Percentiles rank a stretch among this genome's conserved stretches.
phyloP scores from a whole-genome alignment of 92 coral and sea anemone genomes.

The Porites divaricata region DNA sequence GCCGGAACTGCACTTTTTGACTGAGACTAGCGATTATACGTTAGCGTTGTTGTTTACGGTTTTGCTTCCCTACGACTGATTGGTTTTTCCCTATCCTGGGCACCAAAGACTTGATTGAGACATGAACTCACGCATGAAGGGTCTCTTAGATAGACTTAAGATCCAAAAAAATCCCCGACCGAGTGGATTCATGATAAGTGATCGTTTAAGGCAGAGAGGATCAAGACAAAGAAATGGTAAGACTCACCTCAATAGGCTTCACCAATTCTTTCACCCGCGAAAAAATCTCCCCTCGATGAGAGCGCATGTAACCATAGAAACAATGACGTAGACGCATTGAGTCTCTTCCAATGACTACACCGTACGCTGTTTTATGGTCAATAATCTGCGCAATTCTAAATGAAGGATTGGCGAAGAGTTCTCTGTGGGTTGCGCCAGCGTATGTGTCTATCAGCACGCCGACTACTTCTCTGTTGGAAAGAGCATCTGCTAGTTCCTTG shows the following conservation, averaged over 20 bases:
- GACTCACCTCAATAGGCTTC: conserved; percentile 47
- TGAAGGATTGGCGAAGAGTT: conserved; percentile 57
- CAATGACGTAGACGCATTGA: conserved; percentile 68
- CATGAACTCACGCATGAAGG: neutral
- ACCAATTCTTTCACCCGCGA: conserved; percentile 51
- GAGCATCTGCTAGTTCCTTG: conserved; percentile 53
- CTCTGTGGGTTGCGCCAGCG: conserved; percentile 60
- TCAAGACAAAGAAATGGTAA: too few relatives aligned
- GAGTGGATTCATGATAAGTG: too few relatives aligned
- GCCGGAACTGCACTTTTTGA: neutral
- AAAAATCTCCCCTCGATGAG: conserved; percentile 50
- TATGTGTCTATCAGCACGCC: conserved; percentile 67
- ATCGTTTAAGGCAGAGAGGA: too few relatives aligned
- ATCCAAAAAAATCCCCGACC: too few relatives aligned
- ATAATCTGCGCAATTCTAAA: conserved; percentile 54
- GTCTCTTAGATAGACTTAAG: too few relatives aligned
- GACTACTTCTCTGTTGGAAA: conserved; percentile 43
- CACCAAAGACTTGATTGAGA: neutral
- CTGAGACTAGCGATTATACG: neutral
- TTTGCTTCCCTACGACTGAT: neutral
- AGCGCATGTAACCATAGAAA: conserved; percentile 51
- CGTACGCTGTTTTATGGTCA: conserved; percentile 71
- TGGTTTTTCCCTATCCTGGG: neutral
- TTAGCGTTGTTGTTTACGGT: neutral
- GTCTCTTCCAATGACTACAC: conserved; percentile 67